A percentile compares a stretch with the other conserved stretches of the same genome.
These are phyloP conservation scores for Aurelia coerulea DNA, from an alignment of 30 jellyfish, hydroid and myxozoan species.

Conservation along the genomic window DNA sequence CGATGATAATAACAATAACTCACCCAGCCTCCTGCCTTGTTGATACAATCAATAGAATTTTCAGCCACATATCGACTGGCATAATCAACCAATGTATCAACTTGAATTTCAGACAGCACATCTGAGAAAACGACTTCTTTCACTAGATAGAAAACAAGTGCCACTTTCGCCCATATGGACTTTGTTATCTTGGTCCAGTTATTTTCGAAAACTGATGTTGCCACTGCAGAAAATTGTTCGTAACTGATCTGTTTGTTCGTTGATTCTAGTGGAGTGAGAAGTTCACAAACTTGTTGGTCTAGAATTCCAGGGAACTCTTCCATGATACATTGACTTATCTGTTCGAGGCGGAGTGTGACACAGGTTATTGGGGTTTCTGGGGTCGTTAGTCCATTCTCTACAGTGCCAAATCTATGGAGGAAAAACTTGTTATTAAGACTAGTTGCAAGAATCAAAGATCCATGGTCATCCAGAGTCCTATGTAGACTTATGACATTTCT, in stretches of 20 bases:
- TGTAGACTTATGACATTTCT: no score
- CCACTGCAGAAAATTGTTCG: constrained; percentile 66
- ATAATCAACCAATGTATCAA: constrained; percentile 74
- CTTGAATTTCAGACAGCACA: not conserved
- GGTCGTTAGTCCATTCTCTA: not conserved
- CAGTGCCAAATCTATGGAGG: not conserved
- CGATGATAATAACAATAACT: not conserved
- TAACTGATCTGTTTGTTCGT: constrained; percentile 23
- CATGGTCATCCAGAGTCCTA: no score
- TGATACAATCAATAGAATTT: constrained; percentile 22
- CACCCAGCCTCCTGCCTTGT: constrained; percentile 72
- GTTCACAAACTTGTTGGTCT: constrained; percentile 26
- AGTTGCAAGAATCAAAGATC: no score
- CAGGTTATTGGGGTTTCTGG: constrained; percentile 55
- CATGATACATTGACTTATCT: constrained; percentile 58
- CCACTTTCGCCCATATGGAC: constrained; percentile 71
- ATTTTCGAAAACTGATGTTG: constrained; percentile 46
- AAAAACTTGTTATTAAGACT: not conserved
- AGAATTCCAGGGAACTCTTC: constrained; percentile 53
- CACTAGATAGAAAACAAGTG: constrained; percentile 65
- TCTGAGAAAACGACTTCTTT: constrained; percentile 10
- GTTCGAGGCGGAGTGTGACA: constrained; percentile 62
- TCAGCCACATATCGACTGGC: constrained; percentile 76
- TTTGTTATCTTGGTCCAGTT: constrained; percentile 19
- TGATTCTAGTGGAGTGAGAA: constrained; percentile 47